phyloP scores from a whole-genome alignment of 2,797 vertebrate species.

The Danionella dracula region DNA sequence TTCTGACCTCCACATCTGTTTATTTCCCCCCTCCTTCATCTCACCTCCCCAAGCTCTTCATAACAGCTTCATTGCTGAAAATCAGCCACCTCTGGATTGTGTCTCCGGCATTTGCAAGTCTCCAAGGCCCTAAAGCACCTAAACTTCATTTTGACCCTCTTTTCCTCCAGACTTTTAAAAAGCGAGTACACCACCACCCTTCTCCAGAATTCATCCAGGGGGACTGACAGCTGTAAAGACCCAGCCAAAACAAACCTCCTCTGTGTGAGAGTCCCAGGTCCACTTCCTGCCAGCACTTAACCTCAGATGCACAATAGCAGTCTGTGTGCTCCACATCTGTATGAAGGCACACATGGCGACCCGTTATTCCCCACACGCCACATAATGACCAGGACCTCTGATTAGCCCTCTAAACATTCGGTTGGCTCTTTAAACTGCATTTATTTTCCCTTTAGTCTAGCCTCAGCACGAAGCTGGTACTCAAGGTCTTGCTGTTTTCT shows the following conservation, averaged over 20 bases:
- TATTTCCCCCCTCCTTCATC: neutral
- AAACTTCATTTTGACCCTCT: neutral
- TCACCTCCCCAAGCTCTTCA: neutral
- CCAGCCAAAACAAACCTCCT: conserved; percentile 46
- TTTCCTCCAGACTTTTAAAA: neutral
- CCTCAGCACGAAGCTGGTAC: neutral
- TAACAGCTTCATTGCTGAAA: neutral
- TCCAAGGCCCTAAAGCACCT: neutral
- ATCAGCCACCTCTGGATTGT: conserved; percentile 5
- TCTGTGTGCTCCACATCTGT: conserved; percentile 40
- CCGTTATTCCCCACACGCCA: conserved; percentile 30
- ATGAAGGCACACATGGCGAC: conserved; percentile 39
- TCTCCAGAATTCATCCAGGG: neutral
- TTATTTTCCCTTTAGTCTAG: conserved; percentile 2
- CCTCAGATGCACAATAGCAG: conserved; percentile 41
- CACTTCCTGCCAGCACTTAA: conserved; percentile 49
- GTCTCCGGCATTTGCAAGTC: conserved; percentile 22
- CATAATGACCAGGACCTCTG: conserved; percentile 19
- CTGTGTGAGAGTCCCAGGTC: conserved; percentile 31
- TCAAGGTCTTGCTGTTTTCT: neutral
- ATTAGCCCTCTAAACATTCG: conserved; percentile 19
- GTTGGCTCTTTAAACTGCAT: neutral
- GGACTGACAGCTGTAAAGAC: conserved; percentile 22
- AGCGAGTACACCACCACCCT: neutral
- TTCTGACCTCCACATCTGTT: neutral